Base-by-base conservation (phyloP, 2,797 vertebrate species). In the Enteromius argenteus region DNA sequence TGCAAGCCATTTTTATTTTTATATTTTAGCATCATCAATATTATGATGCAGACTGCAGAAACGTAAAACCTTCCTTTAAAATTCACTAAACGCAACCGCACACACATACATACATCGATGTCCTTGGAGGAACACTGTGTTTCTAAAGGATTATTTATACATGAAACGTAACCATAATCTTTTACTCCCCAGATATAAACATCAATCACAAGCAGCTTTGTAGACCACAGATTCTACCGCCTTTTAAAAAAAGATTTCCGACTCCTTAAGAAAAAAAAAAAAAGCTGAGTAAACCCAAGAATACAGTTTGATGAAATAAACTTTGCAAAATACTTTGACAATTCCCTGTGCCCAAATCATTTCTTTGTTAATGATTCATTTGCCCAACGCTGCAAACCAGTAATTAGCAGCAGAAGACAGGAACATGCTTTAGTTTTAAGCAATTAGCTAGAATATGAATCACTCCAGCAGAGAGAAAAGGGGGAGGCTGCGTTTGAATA, bases 391-490 rank as follows among this genome's bases (percentile, higher is more conserved):
- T 73, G 66, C 51, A 74, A 85, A 88, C 76, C 81, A 79, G 85
- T 80, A 81, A 79, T 85, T 85, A 78, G 73, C 32, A 46, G 56
- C 64, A 81, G 76, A 85, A 93, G 84, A 69, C 80, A 89, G 88
- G 88, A 91, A 94, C 91, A 91, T 86, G 86, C 88, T 94, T 87
- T 77, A 92, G 83, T 79, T 85, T 88, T 42, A 85, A 91, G 88
- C 93, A 96, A 96, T 96, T 94, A 94, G 89, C 92, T 90, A 87
- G 93, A 95, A 95, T 95, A 96, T 95, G 87, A 93, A 92, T 94
- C 94, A 74, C 77, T 81, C 49, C 85, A 84, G 77, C 58, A 23
- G 7, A 35, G 46, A 44, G 44, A 32, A 60, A 62, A 79, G 79
- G 42, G 72, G 72, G 80, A 64, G 19, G 67, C 23, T 23, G n/a